phyloP scores from a whole-genome alignment of 2,888 invertebrate species.

The Smittia aterrima region DNA sequence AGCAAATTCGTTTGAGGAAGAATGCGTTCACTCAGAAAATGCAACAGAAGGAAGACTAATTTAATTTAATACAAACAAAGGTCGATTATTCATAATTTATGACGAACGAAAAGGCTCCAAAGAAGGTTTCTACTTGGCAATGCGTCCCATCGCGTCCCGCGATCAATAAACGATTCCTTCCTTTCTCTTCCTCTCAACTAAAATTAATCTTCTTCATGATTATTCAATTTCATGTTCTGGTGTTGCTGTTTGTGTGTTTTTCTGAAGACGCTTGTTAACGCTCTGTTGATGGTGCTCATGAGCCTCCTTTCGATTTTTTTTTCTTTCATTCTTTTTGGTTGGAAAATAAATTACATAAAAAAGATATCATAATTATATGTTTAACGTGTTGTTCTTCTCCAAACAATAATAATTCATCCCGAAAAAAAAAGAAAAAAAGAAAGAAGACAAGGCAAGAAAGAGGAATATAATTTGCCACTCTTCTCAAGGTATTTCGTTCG shows the following conservation, averaged over 20 bases:
- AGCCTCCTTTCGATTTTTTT: not conserved
- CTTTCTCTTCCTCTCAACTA: not conserved
- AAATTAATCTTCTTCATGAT: constrained; percentile 39
- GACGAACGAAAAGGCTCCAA: not conserved
- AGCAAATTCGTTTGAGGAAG: not conserved
- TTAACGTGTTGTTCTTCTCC: constrained; percentile 40
- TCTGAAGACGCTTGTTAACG: constrained; percentile 40
- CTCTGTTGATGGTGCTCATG: constrained; percentile 27
- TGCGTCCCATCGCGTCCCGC: not conserved
- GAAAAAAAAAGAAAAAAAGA: constrained; percentile 20
- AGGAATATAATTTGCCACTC: constrained; percentile 39
- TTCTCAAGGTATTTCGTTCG: not conserved
- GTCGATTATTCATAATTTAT: constrained; percentile 7
- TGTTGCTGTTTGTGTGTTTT: constrained; percentile 36
- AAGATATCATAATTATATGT: constrained; percentile 42
- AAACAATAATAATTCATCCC: constrained; percentile 41
- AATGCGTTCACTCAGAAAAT: not conserved
- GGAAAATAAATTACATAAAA: constrained; percentile 29
- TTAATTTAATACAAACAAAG: constrained; percentile 27
- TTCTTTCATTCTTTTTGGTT: constrained; percentile 29
- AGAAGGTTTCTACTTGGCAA: not conserved
- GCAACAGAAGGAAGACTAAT: constrained; percentile 37
- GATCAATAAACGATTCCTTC: not conserved
- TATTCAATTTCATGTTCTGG: constrained; percentile 37
- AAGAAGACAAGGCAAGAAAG: not conserved